Conservation (phyloP, 2,113 vertebrate species). For the Leptodactylus fuscus region DNA sequence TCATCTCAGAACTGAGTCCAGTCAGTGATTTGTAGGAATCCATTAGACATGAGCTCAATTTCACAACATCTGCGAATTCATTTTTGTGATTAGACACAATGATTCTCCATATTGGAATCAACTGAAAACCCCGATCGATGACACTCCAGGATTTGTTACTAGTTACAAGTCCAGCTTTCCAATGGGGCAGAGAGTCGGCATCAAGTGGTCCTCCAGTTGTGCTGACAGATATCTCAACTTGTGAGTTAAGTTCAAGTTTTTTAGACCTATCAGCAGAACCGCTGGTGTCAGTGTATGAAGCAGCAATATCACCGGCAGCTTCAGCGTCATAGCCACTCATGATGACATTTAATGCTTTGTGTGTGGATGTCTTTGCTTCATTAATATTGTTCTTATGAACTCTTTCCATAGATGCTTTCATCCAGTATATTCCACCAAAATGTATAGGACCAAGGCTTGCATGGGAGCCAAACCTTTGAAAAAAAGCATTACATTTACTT, state of each 20-base stretch:
- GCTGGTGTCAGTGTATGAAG: accelerated
- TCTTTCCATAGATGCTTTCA: constrained; percentile 65
- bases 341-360: constrained; percentile 7
- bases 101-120: constrained; percentile 72
- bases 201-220: constrained; percentile 68
- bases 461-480: constrained; percentile 71
- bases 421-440: constrained; percentile 74
- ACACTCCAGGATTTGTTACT: constrained; percentile 70
- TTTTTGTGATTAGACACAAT: constrained; percentile 63
- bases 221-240: constrained; percentile 49
- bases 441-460: constrained; percentile 69
- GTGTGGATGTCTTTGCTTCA: constrained; percentile 60
- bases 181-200: constrained; percentile 59
- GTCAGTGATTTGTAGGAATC: constrained; percentile 44
- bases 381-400: constrained; percentile 48
- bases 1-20: accelerated
- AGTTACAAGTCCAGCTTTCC: constrained; percentile 65
- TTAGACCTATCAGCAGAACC: not conserved
- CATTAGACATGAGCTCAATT: constrained; percentile 61
- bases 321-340: not conserved
- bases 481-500: constrained; percentile 62
- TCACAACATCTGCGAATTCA: constrained; percentile 60
- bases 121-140: constrained; percentile 65
- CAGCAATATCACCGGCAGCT: accelerated
- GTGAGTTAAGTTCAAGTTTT: too few species aligned